Evolutionary conservation across 1,140 invertebrate species (phyloP).

Genomic region (Aphelenchoides fujianensis): DNA sequence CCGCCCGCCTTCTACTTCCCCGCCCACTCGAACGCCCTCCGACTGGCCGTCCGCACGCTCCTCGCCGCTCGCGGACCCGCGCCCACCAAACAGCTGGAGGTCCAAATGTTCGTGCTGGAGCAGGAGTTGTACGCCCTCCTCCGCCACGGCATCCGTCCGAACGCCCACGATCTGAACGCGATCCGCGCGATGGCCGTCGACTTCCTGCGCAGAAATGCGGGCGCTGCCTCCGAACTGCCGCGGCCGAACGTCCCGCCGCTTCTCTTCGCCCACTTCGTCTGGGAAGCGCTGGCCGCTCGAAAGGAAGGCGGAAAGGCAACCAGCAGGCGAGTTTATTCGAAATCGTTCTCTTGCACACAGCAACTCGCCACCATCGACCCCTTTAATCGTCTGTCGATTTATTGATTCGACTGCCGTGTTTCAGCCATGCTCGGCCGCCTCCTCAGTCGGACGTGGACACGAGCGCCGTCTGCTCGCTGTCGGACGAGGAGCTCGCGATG

Average conservation of each 20-base stretch:
- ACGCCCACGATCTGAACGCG: constrained; percentile 15
- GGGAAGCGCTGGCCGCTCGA: constrained; percentile 28
- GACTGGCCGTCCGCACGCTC: constrained; percentile 30
- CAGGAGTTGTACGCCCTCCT: not conserved
- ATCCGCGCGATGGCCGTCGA: constrained; percentile 26
- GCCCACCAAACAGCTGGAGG: constrained; percentile 42
- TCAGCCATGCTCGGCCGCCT: no score
- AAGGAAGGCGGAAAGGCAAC: no score
- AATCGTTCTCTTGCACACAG: no score
- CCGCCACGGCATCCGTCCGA: not conserved
- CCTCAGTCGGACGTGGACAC: no score
- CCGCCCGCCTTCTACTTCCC: not conserved
- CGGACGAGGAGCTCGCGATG: constrained; percentile 27
- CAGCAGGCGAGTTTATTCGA: no score
- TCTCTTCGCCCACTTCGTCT: constrained; percentile 36
- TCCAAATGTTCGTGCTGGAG: constrained; percentile 42
- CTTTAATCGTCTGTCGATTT: no score
- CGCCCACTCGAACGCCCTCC: constrained; percentile 12
- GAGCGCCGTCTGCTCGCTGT: not conserved
- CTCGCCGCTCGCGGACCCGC: constrained; percentile 34
- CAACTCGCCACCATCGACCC: no score
- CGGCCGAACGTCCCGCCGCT: constrained; percentile 20
- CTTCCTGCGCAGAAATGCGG: constrained; percentile 22
- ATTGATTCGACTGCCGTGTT: no score
- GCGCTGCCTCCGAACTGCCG: not conserved